Evolutionary conservation across 2,797 vertebrate genomes (phyloP).

Genomic region (Atherinosoma microstoma): DNA sequence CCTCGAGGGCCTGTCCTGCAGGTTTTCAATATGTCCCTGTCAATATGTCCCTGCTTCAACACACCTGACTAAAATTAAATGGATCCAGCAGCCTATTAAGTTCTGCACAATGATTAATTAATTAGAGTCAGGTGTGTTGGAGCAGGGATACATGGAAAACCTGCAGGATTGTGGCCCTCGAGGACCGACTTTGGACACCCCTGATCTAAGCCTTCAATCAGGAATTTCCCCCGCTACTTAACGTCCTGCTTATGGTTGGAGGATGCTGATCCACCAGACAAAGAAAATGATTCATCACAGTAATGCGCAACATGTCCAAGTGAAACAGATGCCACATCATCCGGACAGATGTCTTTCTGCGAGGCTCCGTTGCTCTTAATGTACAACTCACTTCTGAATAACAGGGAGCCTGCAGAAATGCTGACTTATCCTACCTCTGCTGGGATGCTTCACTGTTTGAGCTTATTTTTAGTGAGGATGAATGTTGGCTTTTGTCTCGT

Average conservation of each 20-base stretch:
- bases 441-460: background rate
- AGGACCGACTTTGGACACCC: too few species aligned
- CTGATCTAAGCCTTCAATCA: background rate
- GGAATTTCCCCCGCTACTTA: background rate
- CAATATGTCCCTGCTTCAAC: too few species aligned
- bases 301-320: slow-evolving; percentile 6
- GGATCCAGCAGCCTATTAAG: too few species aligned
- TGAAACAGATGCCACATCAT: background rate
- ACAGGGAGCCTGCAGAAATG: background rate
- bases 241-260: background rate
- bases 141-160: too few species aligned
- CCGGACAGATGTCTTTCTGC: background rate
- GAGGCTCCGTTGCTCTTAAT: slow-evolving; percentile 10
- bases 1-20: too few species aligned
- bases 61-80: too few species aligned
- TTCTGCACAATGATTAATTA: too few species aligned
- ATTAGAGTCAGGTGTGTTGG: too few species aligned
- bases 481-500: slow-evolving; percentile 18
- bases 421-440: background rate
- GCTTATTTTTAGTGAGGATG: slow-evolving; percentile 6
- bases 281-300: background rate
- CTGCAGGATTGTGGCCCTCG: too few species aligned
- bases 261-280: background rate
- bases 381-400: slow-evolving; percentile 3
- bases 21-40: too few species aligned